These are phyloP conservation scores for Bubo blakistoni DNA, from an alignment of 2,113 vertebrate species.

Conservation along the genomic window DNA sequence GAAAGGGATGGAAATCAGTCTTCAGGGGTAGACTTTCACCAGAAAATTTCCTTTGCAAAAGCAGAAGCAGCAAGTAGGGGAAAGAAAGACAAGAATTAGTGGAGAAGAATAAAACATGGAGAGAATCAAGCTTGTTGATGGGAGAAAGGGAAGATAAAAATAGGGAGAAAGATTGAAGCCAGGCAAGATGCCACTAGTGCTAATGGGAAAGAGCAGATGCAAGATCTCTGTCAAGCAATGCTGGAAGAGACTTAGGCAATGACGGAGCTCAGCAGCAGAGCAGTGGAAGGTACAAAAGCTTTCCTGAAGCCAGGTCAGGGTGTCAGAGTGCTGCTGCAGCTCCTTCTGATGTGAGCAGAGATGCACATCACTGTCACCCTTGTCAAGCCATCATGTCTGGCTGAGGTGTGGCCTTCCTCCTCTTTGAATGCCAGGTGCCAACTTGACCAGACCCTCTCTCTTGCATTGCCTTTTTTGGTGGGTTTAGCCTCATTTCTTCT, in stretches of 20 bases:
- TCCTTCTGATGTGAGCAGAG: not conserved
- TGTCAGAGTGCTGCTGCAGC: not conserved
- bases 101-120: not conserved
- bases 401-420: not conserved
- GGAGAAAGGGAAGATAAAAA: not conserved
- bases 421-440: not conserved
- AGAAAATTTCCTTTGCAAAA: not conserved
- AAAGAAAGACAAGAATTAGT: not conserved
- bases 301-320: not conserved
- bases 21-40: not conserved
- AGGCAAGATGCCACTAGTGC: not conserved
- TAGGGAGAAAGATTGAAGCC: not conserved
- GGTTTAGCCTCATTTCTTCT: not conserved
- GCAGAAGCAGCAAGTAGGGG: not conserved
- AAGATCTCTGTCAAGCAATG: not conserved
- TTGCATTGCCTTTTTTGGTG: not conserved
- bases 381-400: not conserved
- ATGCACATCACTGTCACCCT: not conserved
- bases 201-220: not conserved
- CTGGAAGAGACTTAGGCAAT: not conserved
- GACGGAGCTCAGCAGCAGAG: not conserved
- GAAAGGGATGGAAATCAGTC: not conserved
- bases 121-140: not conserved
- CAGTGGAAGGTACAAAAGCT: not conserved
- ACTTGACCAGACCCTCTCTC: not conserved